Evolutionary conservation across 2,888 invertebrate genomes (phyloP).

Genomic region (Pimpla rufipes): DNA sequence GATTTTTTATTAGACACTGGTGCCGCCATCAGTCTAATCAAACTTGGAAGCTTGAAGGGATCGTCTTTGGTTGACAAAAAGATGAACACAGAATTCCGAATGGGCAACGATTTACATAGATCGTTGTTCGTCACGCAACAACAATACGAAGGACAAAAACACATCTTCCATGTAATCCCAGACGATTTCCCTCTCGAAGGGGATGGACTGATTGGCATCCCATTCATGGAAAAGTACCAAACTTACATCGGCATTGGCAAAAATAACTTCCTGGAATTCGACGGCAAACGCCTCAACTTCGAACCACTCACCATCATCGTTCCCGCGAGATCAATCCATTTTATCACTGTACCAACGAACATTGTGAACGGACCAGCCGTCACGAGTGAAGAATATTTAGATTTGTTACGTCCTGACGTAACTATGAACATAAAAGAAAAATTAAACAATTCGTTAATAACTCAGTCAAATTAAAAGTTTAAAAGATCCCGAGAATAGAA

Average conservation of each 20-base stretch:
- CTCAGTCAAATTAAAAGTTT: too few relatives aligned
- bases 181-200: slow-evolving; percentile 31
- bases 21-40: slow-evolving; percentile 9
- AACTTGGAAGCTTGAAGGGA: background rate
- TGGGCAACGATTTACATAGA: slow-evolving; percentile 23
- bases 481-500: too few relatives aligned
- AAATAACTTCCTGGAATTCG: background rate
- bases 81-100: background rate
- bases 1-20: slow-evolving; percentile 37
- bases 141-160: background rate
- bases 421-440: too few relatives aligned
- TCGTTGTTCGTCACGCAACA: slow-evolving; percentile 24
- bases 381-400: slow-evolving; percentile 30
- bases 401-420: too few relatives aligned
- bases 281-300: background rate
- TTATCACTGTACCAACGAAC: background rate
- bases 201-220: slow-evolving; percentile 38
- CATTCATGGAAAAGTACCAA: slow-evolving; percentile 32
- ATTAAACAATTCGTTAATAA: too few relatives aligned
- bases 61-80: slow-evolving; percentile 3
- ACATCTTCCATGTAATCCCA: slow-evolving; percentile 33
- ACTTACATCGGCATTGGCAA: slow-evolving; percentile 20
- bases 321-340: slow-evolving; percentile 17
- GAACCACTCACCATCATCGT: background rate
- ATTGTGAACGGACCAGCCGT: slow-evolving; percentile 7